Percentiles rank a stretch among this genome's conserved stretches.
phyloP scores from a whole-genome alignment of 2,797 vertebrate genomes.

The Austrolebias charrua region DNA sequence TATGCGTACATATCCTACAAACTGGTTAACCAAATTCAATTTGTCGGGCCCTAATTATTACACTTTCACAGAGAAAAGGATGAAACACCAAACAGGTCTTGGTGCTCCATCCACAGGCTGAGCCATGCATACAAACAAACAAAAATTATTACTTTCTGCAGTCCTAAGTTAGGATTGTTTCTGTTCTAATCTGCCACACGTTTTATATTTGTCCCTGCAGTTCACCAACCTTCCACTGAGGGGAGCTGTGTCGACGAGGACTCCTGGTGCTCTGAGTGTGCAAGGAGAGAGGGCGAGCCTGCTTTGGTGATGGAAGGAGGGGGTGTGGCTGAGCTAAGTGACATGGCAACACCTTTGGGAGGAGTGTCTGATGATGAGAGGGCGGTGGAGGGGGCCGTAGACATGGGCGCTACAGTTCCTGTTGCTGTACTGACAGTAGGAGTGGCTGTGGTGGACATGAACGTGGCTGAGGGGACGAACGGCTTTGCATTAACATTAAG shows the following conservation, averaged over 20 bases:
- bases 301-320: constrained; percentile 63
- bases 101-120: constrained; percentile 58
- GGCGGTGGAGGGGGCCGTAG: constrained; percentile 23
- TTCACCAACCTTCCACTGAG: constrained; percentile 81
- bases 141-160: constrained; percentile 50
- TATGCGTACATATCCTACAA: constrained; percentile 17
- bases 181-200: constrained; percentile 49
- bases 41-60: constrained; percentile 50
- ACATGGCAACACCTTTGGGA: constrained; percentile 26
- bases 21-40: constrained; percentile 6
- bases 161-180: constrained; percentile 45
- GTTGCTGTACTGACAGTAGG: constrained; percentile 8
- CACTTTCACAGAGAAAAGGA: constrained; percentile 49
- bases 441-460: constrained; percentile 24
- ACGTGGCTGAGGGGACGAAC: constrained; percentile 63
- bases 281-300: constrained; percentile 72
- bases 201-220: constrained; percentile 68
- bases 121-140: constrained; percentile 77
- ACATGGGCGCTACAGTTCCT: neutral
- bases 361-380: constrained; percentile 21
- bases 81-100: constrained; percentile 53
- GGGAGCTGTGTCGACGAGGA: constrained; percentile 74
- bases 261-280: constrained; percentile 78
- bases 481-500: constrained; percentile 72
- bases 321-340: constrained; percentile 46